Conservation (phyloP, 2,888 invertebrate species). For the Brachyptera risi region DNA sequence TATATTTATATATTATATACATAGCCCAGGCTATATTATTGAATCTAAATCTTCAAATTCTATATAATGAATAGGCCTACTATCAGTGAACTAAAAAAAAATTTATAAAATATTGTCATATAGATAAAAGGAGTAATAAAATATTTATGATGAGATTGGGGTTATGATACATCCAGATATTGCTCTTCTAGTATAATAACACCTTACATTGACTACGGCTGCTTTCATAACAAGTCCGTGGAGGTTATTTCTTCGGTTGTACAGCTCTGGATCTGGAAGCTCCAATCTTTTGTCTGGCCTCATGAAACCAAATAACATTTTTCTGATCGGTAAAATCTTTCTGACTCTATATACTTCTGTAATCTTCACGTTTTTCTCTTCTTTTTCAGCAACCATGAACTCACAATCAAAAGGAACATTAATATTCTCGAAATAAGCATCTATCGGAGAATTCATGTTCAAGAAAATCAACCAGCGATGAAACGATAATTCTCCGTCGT, state of each 20-base stretch:
- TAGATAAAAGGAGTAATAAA: neutral
- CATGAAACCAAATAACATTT: neutral
- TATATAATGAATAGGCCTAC: no score
- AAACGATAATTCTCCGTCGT: neutral
- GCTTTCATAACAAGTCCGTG: neutral
- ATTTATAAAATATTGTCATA: no score
- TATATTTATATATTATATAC: no score
- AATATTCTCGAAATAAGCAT: neutral
- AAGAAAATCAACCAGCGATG: neutral
- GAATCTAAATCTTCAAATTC: no score
- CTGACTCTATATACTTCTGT: conserved; percentile 1
- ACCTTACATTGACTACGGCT: neutral
- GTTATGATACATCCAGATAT: neutral
- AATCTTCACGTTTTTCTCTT: neutral
- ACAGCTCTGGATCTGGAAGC: neutral
- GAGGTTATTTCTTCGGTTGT: conserved; percentile 1
- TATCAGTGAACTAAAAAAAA: no score
- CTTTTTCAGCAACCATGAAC: neutral
- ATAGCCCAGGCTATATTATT: no score
- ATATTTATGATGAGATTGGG: neutral
- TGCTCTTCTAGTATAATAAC: neutral
- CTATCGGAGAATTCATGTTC: neutral
- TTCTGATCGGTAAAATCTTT: neutral
- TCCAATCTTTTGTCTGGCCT: neutral
- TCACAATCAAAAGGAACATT: conserved; percentile 2